Percentiles rank a stretch among this genome's conserved stretches.
These are phyloP conservation scores for Thamnophis elegans DNA, from an alignment of 2,797 vertebrate species.

Conservation along the genomic window DNA sequence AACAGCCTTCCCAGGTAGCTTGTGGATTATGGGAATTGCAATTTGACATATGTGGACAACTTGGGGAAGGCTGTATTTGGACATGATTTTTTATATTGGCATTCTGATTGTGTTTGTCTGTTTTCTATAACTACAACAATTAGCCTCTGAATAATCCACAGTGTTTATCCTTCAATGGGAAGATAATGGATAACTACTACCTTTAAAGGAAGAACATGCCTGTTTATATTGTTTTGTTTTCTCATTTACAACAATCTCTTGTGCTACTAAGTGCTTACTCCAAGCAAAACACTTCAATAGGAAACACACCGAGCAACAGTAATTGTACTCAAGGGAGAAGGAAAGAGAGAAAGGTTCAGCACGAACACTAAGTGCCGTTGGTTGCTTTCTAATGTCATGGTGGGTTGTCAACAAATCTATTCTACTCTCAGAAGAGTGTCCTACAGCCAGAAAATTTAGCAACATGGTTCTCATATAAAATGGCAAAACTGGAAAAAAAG, in stretches of 20 bases:
- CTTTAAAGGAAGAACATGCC: background rate
- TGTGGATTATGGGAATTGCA: background rate
- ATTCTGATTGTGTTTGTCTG: background rate
- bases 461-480: background rate
- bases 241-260: background rate
- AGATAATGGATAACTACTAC: background rate
- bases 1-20: background rate
- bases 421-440: background rate
- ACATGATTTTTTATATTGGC: background rate
- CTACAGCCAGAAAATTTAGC: background rate
- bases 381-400: background rate
- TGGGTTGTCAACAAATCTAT: background rate
- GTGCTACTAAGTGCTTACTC: constrained; percentile 22
- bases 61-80: background rate
- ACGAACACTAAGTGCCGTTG: background rate
- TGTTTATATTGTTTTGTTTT: constrained; percentile 9
- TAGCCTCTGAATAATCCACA: background rate
- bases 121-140: background rate
- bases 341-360: background rate
- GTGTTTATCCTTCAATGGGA: background rate
- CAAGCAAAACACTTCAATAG: constrained; percentile 30
- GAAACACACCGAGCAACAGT: constrained; percentile 20
- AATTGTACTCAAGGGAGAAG: constrained; percentile 15
- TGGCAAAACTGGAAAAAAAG: background rate
- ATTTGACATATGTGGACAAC: background rate